phyloP scores from a whole-genome alignment of 1,140 invertebrate species.

The Thaumatotibia leucotreta region DNA sequence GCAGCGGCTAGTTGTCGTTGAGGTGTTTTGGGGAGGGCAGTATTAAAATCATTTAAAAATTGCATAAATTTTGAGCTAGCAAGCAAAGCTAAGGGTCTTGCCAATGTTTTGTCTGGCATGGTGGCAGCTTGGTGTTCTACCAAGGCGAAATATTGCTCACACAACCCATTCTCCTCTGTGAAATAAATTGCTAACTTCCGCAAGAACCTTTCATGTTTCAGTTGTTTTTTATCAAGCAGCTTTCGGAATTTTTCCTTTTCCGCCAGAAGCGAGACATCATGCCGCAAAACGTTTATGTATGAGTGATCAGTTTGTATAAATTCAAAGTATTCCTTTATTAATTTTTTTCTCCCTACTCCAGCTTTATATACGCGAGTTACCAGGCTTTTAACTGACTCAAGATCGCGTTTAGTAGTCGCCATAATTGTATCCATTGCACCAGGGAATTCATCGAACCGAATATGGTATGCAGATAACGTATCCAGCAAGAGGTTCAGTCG shows the following conservation, averaged over 20 bases:
- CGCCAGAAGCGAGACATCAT: slow-evolving; percentile 14
- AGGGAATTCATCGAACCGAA: too few relatives aligned
- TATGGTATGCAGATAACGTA: not conserved
- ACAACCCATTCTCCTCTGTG: slow-evolving; percentile 33
- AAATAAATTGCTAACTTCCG: slow-evolving; percentile 39
- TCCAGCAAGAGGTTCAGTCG: not conserved
- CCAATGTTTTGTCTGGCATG: too few relatives aligned
- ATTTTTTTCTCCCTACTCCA: slow-evolving; percentile 32
- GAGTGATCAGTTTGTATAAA: slow-evolving; percentile 30
- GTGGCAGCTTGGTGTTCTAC: slow-evolving; percentile 24
- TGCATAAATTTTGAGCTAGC: not conserved
- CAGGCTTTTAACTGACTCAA: slow-evolving; percentile 24
- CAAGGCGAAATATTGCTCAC: slow-evolving; percentile 23
- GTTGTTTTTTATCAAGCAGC: too few relatives aligned
- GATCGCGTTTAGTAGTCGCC: too few relatives aligned
- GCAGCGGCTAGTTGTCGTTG: too few relatives aligned
- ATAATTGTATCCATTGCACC: slow-evolving; percentile 14
- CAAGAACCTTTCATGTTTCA: slow-evolving; percentile 34
- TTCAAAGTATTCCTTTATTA: slow-evolving; percentile 33
- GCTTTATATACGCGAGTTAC: slow-evolving; percentile 28
- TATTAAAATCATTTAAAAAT: not conserved
- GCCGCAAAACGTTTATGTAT: slow-evolving; percentile 39
- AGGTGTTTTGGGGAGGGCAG: too few relatives aligned
- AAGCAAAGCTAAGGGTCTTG: too few relatives aligned
- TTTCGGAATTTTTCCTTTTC: slow-evolving; percentile 5